These are phyloP conservation scores for Aix galericulata DNA, from an alignment of 2,113 vertebrate genomes.

Conservation along the genomic window DNA sequence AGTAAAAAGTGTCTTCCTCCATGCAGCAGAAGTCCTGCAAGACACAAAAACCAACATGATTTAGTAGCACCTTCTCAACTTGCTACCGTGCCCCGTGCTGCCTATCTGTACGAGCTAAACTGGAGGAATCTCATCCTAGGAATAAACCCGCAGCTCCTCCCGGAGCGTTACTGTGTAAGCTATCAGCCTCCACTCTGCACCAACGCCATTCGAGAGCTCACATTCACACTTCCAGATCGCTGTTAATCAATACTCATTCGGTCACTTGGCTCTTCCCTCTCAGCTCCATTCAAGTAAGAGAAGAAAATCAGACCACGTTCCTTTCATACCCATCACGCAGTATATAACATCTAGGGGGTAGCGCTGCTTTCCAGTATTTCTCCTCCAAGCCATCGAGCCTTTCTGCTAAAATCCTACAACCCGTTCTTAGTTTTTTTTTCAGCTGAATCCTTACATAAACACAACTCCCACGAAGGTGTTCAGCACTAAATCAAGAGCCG, in stretches of 20 bases:
- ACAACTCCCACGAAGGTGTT: background rate
- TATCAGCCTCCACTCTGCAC: background rate
- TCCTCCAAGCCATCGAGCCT: background rate
- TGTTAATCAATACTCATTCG: background rate
- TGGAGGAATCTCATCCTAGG: background rate
- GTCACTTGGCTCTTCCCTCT: background rate
- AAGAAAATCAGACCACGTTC: background rate
- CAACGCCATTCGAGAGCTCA: background rate
- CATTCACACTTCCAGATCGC: background rate
- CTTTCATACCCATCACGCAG: fast-evolving
- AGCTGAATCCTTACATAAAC: background rate
- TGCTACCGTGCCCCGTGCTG: fast-evolving
- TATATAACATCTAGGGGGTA: fast-evolving
- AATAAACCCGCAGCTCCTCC: background rate
- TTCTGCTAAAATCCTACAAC: background rate
- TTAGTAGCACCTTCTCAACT: background rate
- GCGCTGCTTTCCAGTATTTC: background rate
- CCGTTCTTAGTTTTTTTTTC: background rate
- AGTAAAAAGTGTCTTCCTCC: constrained; percentile 37
- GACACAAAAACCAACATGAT: background rate
- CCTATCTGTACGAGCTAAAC: fast-evolving
- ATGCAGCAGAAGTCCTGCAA: constrained; percentile 63
- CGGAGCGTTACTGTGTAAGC: background rate
- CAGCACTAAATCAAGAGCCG: background rate
- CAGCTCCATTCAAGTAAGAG: background rate